Evolutionary conservation across 2,888 invertebrate species (phyloP).

Genomic region (Drosophila putrida): DNA sequence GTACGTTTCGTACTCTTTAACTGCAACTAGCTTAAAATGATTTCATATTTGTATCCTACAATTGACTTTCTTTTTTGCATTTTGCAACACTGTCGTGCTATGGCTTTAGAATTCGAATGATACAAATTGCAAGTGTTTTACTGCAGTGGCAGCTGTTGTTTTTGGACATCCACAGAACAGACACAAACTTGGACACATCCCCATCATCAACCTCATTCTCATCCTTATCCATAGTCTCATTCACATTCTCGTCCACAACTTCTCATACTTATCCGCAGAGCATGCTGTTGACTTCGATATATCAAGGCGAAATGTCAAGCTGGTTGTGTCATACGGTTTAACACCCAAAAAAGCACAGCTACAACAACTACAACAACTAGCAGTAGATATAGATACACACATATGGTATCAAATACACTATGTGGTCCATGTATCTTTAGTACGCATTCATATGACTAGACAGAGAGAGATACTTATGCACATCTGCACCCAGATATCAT

Average conservation of each 20-base stretch:
- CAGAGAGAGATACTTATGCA: constrained; percentile 52
- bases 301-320: constrained; percentile 63
- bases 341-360: constrained; percentile 37
- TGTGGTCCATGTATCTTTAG: constrained; percentile 45
- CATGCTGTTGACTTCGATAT: constrained; percentile 62
- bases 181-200: constrained; percentile 4
- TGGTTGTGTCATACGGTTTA: constrained; percentile 56
- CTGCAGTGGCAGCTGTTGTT: constrained; percentile 71
- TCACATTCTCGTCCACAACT: neutral
- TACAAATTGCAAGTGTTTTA: constrained; percentile 65
- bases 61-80: neutral
- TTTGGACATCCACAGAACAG: constrained; percentile 7
- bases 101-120: constrained; percentile 25
- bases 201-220: constrained; percentile 11
- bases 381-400: constrained; percentile 16
- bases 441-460: constrained; percentile 44
- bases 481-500: constrained; percentile 53
- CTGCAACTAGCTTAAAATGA: neutral
- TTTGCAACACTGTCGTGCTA: constrained; percentile 41
- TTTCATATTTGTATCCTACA: neutral
- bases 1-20: no score
- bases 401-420: constrained; percentile 40
- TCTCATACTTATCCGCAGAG: neutral
- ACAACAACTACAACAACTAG: constrained; percentile 1
- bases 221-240: neutral